These are phyloP conservation scores for Sebastes steindachneri DNA, from an alignment of 2,797 vertebrate species.

Conservation along the genomic window DNA sequence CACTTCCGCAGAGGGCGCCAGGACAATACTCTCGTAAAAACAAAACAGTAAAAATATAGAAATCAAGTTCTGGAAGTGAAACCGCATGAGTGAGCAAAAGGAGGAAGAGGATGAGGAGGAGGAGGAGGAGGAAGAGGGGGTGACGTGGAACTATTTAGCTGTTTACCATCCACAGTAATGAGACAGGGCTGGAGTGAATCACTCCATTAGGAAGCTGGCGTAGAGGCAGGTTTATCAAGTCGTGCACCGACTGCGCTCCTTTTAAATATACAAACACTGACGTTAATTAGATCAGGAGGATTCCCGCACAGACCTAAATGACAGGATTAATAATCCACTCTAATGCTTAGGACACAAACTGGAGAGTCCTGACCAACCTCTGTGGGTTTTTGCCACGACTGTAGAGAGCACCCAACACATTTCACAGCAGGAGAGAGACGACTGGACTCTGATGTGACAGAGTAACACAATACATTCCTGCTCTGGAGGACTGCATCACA, in stretches of 20 bases:
- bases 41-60: constrained; percentile 26
- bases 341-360: background rate
- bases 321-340: constrained; percentile 59
- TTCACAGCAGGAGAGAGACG: background rate
- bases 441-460: background rate
- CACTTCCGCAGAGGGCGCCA: constrained; percentile 28
- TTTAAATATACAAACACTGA: constrained; percentile 59
- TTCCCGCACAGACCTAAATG: constrained; percentile 45
- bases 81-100: constrained; percentile 8
- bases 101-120: background rate
- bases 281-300: constrained; percentile 53
- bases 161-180: constrained; percentile 52
- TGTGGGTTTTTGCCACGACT: background rate
- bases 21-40: constrained; percentile 60
- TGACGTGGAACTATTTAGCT: constrained; percentile 25
- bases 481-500: background rate
- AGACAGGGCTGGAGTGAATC: constrained; percentile 34
- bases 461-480: background rate
- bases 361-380: background rate
- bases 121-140: background rate
- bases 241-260: background rate
- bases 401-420: background rate
- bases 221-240: constrained; percentile 33
- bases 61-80: constrained; percentile 24
- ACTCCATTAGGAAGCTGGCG: constrained; percentile 45